Base-by-base conservation (phyloP, 2,888 invertebrate genomes). In the Chironomus riparius region DNA sequence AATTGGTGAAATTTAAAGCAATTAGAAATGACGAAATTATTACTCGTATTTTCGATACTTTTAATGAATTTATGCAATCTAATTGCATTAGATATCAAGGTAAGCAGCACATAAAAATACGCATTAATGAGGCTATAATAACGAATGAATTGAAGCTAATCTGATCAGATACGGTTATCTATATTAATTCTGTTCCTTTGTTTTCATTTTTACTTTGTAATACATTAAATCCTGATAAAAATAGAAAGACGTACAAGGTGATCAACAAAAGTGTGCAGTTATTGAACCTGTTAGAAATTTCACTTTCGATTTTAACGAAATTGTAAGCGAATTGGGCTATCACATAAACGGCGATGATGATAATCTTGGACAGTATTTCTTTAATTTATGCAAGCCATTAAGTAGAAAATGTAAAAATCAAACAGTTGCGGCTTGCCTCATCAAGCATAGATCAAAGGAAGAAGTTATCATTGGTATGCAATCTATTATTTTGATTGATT, bases 321-420 rank as follows among this genome's bases (percentile, higher is more conserved):
- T 84, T 47, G 80, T 77, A 10, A 82, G 83, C 13, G 84, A 83
- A 22, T 78, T 84, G 62, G 82, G 80, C 1, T 82, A 82, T 77
- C 38, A 65, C n/a, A 22, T 75, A n/a, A 78, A 78, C 21, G 78
- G 81, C 3, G 22, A 24, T 50, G 69, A 68, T 50, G 68, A 68
- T 18, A 38, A 76, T 68, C 18, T 68, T 0, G 76, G 48, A 1
- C 77, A 75, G 12, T 80, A 80, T 76, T 78, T 76, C 10, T 84
- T 83, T 77, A 84, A 84, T 77, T 78, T 84, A 12, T 84, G 84
- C 77, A 80, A 82, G 21, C 81, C 81, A 77, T 76, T 82, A 69
- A 80, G 80, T 3, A 80, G 79, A 74, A 78, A 76, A 38, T 84
- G 84, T 77, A 80, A 81, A 76, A 80, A 80, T 50, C 79, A 76